Percentiles rank a stretch among this genome's conserved stretches.
Conservation (phyloP, 2,113 vertebrate species). For the Trematocara variabile region DNA sequence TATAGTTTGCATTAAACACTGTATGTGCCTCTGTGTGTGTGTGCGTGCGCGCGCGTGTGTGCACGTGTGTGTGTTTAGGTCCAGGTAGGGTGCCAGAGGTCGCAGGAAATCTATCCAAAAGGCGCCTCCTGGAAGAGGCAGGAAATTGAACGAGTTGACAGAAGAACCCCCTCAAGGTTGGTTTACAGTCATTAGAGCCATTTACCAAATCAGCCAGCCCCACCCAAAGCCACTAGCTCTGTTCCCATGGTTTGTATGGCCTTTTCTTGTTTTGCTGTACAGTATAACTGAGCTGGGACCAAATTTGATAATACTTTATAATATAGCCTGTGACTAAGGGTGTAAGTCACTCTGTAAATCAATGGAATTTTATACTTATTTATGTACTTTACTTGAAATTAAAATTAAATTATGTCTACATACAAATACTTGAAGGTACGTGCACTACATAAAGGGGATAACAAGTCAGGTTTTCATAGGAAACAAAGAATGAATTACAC, state of each 20-base stretch:
- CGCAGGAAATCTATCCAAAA: slow-evolving; percentile 25
- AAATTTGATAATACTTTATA: background rate
- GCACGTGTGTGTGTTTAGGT: background rate
- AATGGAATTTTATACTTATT: background rate
- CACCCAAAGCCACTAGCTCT: background rate
- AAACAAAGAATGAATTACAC: background rate
- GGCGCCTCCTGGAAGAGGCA: slow-evolving; percentile 26
- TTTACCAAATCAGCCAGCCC: background rate
- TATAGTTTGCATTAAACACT: background rate
- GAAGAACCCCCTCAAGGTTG: slow-evolving; percentile 11
- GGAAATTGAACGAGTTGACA: slow-evolving; percentile 33
- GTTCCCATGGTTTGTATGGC: background rate
- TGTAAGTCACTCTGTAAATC: background rate
- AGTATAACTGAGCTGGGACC: background rate
- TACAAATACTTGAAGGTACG: background rate
- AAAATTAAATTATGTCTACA: background rate
- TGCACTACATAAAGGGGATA: background rate
- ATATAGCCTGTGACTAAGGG: background rate
- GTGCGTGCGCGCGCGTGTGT: rapidly evolving
- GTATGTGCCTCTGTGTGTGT: background rate
- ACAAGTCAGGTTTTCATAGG: background rate
- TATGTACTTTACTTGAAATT: background rate
- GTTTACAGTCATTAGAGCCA: slow-evolving; percentile 19
- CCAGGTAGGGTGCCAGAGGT: slow-evolving; percentile 2
- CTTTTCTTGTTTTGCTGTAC: background rate